phyloP scores from a whole-genome alignment of 2,113 vertebrate species.

The Malaclemys terrapin region DNA sequence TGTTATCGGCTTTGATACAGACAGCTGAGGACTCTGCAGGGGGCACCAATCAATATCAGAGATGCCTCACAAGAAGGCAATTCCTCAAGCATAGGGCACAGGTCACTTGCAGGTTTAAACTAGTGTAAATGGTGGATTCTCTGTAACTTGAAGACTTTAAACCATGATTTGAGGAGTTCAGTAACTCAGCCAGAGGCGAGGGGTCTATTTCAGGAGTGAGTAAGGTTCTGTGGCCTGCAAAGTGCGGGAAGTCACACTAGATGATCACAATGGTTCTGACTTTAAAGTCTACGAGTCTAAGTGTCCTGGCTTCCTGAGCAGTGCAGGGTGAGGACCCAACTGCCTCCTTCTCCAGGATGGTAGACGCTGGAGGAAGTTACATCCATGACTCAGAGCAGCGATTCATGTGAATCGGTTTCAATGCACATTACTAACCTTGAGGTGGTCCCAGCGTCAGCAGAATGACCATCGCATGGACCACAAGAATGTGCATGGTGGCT shows the following conservation, averaged over 20 bases:
- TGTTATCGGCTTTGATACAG: neutral
- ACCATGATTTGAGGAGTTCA: too few species aligned
- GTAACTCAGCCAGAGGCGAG: too few species aligned
- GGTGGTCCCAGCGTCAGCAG: conserved; percentile 94
- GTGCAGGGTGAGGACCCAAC: neutral
- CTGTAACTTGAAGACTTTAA: too few species aligned
- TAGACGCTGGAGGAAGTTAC: neutral
- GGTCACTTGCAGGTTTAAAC: too few species aligned
- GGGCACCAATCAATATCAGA: neutral
- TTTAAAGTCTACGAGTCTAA: too few species aligned
- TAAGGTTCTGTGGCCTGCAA: neutral
- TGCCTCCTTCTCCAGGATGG: neutral
- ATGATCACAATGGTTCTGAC: too few species aligned
- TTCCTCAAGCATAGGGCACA: neutral
- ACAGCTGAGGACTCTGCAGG: neutral
- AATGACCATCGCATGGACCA: conserved; percentile 99
- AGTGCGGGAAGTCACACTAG: neutral
- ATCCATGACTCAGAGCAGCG: neutral
- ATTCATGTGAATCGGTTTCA: neutral
- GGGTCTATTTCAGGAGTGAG: too few species aligned
- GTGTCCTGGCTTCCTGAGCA: neutral
- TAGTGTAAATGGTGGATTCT: too few species aligned
- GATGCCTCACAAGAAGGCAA: neutral
- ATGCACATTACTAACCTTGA: conserved; percentile 80
- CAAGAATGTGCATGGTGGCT: conserved; percentile 98